phyloP scores from a whole-genome alignment of 2,888 invertebrate species.

The Carterocephalus palaemon region DNA sequence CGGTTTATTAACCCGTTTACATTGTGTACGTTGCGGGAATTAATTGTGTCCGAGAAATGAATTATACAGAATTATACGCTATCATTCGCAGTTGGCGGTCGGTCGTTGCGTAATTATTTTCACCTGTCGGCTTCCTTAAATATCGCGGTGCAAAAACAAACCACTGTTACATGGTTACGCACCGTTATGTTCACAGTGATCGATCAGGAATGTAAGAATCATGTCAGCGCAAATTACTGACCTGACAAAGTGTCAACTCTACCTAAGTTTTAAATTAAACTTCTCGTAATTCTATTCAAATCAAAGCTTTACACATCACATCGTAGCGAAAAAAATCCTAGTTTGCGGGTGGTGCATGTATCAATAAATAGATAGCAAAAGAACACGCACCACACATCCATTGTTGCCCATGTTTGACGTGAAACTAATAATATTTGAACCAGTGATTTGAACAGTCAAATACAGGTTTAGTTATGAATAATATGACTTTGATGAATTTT shows the following conservation, averaged over 20 bases:
- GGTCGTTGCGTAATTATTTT: conserved; percentile 14
- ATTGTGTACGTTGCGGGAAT: neutral
- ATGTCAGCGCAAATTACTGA: neutral
- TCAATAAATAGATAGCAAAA: too few species aligned
- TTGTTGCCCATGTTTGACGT: too few species aligned
- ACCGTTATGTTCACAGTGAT: conserved; percentile 4
- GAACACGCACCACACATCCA: too few species aligned
- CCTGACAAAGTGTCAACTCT: conserved; percentile 1
- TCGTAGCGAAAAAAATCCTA: too few species aligned
- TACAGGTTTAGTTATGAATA: too few species aligned
- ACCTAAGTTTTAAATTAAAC: too few species aligned
- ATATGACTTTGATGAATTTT: too few species aligned
- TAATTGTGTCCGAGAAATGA: neutral
- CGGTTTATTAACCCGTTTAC: conserved; percentile 4
- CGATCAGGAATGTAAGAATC: conserved; percentile 7
- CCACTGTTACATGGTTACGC: conserved; percentile 16
- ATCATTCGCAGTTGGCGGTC: neutral
- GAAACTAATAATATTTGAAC: too few species aligned
- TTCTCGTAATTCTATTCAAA: too few species aligned
- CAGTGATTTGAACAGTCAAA: too few species aligned
- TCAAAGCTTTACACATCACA: too few species aligned
- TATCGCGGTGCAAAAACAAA: conserved; percentile 17
- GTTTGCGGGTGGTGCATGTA: too few species aligned
- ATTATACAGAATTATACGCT: neutral
- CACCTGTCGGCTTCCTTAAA: conserved; percentile 21